Evolutionary conservation across 2,888 invertebrate species (phyloP), one percentile per base, ranked within the genome.

Genomic region (Ethmia dodecea): DNA sequence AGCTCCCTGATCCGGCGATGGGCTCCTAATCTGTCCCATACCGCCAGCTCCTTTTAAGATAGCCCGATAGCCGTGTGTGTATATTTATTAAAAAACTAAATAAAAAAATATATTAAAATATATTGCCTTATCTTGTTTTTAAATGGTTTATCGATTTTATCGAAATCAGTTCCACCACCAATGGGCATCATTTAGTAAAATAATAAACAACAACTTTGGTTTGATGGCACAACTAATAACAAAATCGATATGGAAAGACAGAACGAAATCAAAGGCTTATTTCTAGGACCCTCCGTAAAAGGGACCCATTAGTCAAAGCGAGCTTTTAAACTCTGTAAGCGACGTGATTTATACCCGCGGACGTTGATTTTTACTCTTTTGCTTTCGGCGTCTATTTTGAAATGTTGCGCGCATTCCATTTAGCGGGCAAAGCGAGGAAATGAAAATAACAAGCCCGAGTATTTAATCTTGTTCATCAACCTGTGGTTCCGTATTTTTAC

Each of bases 281-380:
- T 43, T 52, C 51, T 48, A 40, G 43, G 49, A 49, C 49, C 49
- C 45, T 48, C 42, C 51, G 49, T 47, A 55, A 65, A 67, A 62
- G 57, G 51, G 47, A 48, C 49, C 63, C 62, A 71, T 74, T 72
- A 71, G 60, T 70, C 67, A 67, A 63, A 62, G 56, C 55, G 45
- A 49, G 66, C 66, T 69, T 73, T 68, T 61, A 69, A 73, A 71
- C 68, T 65, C 63, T 65, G 66, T 64, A 61, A 67, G 60, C 63
- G 71, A 60, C 63, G 58, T 71, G 67, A 73, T 73, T 74, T 70
- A 69, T 69, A 59, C 38, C 28, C 34, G 9, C 18, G 48, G 54
- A 52, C 58, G 60, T 49, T 53, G 61, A 60, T 69, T 71, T 72
- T 63, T 60, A 56, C 60, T 62, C 57, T 57, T 62, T 64, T 54